Conservation (phyloP, 2,113 vertebrate species). For the Pterocles gutturalis region DNA sequence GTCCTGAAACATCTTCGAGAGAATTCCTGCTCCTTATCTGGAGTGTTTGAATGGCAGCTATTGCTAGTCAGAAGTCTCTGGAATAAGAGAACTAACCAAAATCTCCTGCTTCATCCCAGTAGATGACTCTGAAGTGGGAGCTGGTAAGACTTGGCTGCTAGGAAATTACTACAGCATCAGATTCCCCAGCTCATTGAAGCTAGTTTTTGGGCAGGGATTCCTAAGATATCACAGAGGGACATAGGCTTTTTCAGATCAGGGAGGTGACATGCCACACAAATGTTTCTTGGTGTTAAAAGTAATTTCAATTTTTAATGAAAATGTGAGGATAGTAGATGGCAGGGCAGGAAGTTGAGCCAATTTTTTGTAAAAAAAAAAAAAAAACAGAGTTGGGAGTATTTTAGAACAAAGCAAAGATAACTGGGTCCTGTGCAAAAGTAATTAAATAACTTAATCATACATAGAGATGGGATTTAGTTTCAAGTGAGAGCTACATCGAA, state of each 20-base stretch:
- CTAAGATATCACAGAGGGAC: neutral
- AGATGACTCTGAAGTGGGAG: neutral
- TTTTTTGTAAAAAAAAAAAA: neutral
- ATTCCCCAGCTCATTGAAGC: neutral
- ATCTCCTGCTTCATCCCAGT: neutral
- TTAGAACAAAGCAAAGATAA: neutral
- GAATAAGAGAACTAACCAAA: neutral
- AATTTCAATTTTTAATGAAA: slow-evolving; percentile 2
- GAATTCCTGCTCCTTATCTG: neutral
- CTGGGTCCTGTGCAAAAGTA: neutral
- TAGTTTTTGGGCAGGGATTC: neutral
- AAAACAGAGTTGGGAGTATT: neutral
- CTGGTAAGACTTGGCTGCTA: neutral
- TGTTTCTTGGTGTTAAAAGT: neutral
- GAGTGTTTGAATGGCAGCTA: neutral
- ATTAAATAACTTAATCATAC: slow-evolving; percentile 7
- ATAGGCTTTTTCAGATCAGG: neutral
- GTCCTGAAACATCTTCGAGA: neutral
- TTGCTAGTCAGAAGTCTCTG: neutral
- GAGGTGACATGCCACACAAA: neutral
- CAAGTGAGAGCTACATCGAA: neutral
- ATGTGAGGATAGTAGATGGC: neutral
- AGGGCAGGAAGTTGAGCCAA: neutral
- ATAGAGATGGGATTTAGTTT: neutral
- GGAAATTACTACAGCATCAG: neutral